Base-by-base conservation (phyloP, 2,113 vertebrate genomes). In the Delphinapterus leucas region DNA sequence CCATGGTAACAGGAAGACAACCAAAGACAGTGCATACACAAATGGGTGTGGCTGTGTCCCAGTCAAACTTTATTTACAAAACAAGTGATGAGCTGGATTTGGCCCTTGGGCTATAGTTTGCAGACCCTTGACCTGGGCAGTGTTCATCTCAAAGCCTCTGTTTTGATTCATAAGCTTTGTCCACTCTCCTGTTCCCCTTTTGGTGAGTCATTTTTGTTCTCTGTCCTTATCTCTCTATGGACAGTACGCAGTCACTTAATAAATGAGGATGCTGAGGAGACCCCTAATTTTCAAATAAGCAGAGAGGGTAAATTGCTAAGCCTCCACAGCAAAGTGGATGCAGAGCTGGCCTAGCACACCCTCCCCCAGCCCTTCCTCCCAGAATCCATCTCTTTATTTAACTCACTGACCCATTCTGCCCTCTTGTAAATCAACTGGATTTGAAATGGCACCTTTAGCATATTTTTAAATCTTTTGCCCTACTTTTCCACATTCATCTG, bases 401-500 rank as follows among this genome's bases (percentile, higher is more conserved):
- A 76, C 44, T 74, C 80, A 13, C n/a, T 74, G 93, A 92, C 86
- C 89, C 63, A 20, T 81, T 76, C 91, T 74, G 76, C 58, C 92
- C 61, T 85, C 71, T 92, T 6, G 26, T 71, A 70, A 96, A 74
- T 53, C 83, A 93, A 10, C 79, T 87, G 41, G 90, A 83, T 87
- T 76, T 87, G 82, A 95, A 96, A 84, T 91, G 89, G 41, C 76
- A 91, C 89, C 49, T 92, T 95, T 53, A 47, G 83, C 96, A 85
- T 80, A 80, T 95, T 93, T 95, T 89, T 79, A 89, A 92, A 80
- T 77, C 65, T 84, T 93, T 92, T 95, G 97, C 70, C 95, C 95
- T 95, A 97, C 60, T 90, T 98, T 97, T 71, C 71, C 38, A 77
- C 33, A 33, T 93, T 93, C 81, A 88, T 85, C 79, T 80, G 41